Evolutionary conservation across 2,888 invertebrate species (phyloP).

Genomic region (Callyntrura sp.): DNA sequence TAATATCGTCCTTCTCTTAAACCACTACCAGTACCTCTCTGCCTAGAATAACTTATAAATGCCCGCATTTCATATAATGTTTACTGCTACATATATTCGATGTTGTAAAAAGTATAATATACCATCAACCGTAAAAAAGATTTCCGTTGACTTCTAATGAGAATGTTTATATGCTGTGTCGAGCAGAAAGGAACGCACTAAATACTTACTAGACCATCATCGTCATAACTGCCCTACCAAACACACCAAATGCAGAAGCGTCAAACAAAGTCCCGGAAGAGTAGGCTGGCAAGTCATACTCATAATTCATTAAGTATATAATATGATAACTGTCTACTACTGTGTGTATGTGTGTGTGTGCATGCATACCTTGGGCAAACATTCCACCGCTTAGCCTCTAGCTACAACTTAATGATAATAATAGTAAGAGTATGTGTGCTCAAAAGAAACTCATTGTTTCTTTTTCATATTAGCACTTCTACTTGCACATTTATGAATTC

Average conservation of each 20-base stretch:
- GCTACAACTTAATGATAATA: neutral
- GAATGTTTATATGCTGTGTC: neutral
- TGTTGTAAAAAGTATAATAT: neutral
- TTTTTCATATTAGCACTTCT: constrained; percentile 44
- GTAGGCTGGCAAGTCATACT: constrained; percentile 4
- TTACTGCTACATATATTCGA: no score
- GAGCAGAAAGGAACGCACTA: neutral
- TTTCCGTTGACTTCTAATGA: constrained; percentile 40
- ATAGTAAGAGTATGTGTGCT: neutral
- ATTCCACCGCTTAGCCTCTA: constrained; percentile 7
- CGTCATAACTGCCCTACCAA: no score
- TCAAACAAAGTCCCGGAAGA: constrained; percentile 40
- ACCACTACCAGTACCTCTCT: no score
- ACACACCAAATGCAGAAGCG: neutral
- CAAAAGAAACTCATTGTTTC: constrained; percentile 59
- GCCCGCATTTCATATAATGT: no score
- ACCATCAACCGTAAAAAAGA: constrained; percentile 1
- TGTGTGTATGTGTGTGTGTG: neutral
- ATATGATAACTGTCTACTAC: no score
- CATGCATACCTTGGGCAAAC: neutral
- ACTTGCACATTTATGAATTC: constrained; percentile 47
- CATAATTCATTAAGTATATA: constrained; percentile 57
- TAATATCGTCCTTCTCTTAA: no score
- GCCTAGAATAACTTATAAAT: no score
- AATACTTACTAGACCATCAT: neutral